Base-by-base conservation (phyloP, 2,113 vertebrate species). In the Bombycilla garrulus region DNA sequence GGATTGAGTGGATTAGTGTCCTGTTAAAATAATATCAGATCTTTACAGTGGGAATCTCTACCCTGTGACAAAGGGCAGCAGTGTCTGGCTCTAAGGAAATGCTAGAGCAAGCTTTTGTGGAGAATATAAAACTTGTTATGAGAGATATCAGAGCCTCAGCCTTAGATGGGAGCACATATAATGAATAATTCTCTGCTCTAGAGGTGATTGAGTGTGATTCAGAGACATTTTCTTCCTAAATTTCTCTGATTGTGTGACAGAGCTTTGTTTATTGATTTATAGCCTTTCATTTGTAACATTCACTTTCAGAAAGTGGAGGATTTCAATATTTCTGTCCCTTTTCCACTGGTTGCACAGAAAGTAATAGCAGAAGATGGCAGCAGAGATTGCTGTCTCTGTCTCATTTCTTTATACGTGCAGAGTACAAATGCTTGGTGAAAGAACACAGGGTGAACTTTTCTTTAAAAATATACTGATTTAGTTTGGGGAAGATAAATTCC, bases 291-390 rank as follows among this genome's bases (percentile, higher is more conserved):
- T 83, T 31, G 25, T 80, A 45, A 44, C 9, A 33, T 26, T 83
- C 17, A 17, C 15, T 73, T 96, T 70, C 23, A 51, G 20, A 79
- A 93, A 89, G 48, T 11, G 61, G 62, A 23, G 3, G 12, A 18
- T 60, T 51, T 60, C 61, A 26, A 1, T 54, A 8, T 88, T 72
- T 67, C 58, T 92, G 23, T n/a, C 18, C 11, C 16, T 47, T 72
- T 42, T 64, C 57, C 53, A 10, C 36, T 61, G 58, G 57, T 50
- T 80, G 36, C 77, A 35, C 40, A 48, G 87, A 96, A 94, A 54
- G 15, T 36, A 65, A 36, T 51, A 94, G 89, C 97, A 97, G 97
- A 97, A 98, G 98, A 95, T 97, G 97, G 97, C 97, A 98, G 98
- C 96, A 98, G 97, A 98, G 98, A 96, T 97, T 71, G 80, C 96